These are phyloP conservation scores for Hemitrygon akajei DNA, from an alignment of 2,797 vertebrate species.

Conservation along the genomic window DNA sequence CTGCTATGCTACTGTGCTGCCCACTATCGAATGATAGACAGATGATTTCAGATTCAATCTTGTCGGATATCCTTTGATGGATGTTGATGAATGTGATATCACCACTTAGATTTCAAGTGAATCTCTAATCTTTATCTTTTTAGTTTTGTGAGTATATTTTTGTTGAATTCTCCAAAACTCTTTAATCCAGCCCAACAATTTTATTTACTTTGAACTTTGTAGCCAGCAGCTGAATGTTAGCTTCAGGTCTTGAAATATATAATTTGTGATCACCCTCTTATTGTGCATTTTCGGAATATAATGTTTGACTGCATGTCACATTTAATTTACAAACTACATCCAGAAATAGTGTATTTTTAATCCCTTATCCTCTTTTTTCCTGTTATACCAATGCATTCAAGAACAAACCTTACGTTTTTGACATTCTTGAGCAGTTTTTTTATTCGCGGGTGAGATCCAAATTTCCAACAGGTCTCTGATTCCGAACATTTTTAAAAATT, in stretches of 20 bases:
- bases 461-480: not conserved
- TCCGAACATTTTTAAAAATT: not conserved
- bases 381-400: not conserved
- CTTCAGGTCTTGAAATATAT: not conserved
- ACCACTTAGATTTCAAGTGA: not conserved
- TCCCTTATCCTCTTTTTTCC: not conserved
- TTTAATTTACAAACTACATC: not conserved
- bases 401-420: not conserved
- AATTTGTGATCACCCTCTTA: not conserved
- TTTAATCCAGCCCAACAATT: not conserved
- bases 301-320: not conserved
- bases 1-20: no score
- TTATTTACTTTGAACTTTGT: not conserved
- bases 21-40: not conserved
- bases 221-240: not conserved
- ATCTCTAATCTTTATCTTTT: not conserved
- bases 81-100: not conserved
- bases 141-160: not conserved
- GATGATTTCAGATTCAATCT: no score
- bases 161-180: not conserved
- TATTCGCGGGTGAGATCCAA: not conserved
- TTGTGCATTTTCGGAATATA: not conserved
- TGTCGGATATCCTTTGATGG: not conserved
- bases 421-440: not conserved
- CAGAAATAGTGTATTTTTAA: not conserved